phyloP scores from a whole-genome alignment of 1,140 invertebrate genomes.

The Pseudobourletiella spinata region DNA sequence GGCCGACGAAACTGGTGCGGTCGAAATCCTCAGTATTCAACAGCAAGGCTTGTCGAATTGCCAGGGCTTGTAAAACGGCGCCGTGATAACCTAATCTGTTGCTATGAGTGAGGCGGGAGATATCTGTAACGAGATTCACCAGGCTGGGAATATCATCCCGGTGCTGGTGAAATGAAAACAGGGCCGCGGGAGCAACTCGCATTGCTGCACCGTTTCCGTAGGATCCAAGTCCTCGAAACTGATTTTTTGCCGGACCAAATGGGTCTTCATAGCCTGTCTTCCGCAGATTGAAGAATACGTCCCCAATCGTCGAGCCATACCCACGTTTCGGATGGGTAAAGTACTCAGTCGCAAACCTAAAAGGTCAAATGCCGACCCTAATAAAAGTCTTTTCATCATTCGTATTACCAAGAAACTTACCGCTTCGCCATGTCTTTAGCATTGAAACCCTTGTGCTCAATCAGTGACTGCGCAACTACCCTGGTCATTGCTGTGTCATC shows the following conservation, averaged over 20 bases:
- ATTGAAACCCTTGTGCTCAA: conserved; percentile 51
- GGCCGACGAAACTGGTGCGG: conserved; percentile 45
- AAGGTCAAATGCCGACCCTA: conserved; percentile 23
- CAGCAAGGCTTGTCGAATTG: conserved; percentile 49
- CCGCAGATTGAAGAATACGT: conserved; percentile 55
- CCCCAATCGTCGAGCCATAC: conserved; percentile 54
- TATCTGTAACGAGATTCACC: conserved; percentile 44
- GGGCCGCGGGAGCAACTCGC: conserved; percentile 59
- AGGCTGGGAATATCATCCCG: neutral
- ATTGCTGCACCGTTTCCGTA: conserved; percentile 71
- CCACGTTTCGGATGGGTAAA: conserved; percentile 54
- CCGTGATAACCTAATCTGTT: conserved; percentile 57
- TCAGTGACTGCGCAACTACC: conserved; percentile 53
- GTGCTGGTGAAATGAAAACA: conserved; percentile 46
- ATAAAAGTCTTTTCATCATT: too few species aligned
- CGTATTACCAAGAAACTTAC: too few species aligned
- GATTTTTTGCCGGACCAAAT: conserved; percentile 54
- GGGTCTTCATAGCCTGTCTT: conserved; percentile 52
- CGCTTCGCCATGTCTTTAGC: conserved; percentile 50
- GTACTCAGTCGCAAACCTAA: conserved; percentile 56
- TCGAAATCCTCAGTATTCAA: conserved; percentile 44
- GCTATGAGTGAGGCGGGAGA: conserved; percentile 58
- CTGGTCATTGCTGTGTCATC: conserved; percentile 72
- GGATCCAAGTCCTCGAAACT: conserved; percentile 62
- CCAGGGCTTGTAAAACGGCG: conserved; percentile 54